These are phyloP conservation scores for Neomonachus schauinslandi DNA, from an alignment of 2,113 vertebrate species.

Conservation along the genomic window DNA sequence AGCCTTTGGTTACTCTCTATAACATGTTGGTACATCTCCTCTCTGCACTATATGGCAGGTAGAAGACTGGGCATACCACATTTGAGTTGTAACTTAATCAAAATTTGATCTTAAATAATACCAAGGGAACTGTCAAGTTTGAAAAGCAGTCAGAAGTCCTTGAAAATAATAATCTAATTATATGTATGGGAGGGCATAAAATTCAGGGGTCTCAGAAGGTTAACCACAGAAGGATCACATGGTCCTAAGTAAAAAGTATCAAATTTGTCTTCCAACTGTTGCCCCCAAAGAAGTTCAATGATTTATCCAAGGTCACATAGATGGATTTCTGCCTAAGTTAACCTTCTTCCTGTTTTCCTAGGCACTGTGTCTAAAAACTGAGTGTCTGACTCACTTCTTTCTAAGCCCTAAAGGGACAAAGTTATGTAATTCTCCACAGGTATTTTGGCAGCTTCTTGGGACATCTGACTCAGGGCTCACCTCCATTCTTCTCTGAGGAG, in stretches of 20 bases:
- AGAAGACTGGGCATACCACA: background rate
- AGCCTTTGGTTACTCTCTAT: background rate
- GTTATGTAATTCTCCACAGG: conserved; percentile 66
- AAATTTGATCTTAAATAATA: conserved; percentile 29
- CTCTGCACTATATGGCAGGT: background rate
- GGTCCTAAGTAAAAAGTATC: background rate
- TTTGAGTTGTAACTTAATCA: conserved; percentile 51
- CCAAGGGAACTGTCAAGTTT: conserved; percentile 5
- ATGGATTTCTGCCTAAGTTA: conserved; percentile 61
- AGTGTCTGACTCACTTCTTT: conserved; percentile 47
- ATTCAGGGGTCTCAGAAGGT: background rate
- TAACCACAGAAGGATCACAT: background rate
- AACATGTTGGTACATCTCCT: background rate
- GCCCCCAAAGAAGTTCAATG: conserved; percentile 30
- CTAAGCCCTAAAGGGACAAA: conserved; percentile 43
- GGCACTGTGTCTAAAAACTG: conserved; percentile 57
- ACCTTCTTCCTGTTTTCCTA: conserved; percentile 70
- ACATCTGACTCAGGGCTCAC: conserved; percentile 60
- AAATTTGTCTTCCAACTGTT: conserved; percentile 32
- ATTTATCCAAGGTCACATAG: conserved; percentile 71
- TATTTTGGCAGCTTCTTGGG: conserved; percentile 58
- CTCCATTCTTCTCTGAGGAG: conserved; percentile 27
- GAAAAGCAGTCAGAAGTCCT: background rate
- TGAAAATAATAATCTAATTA: conserved; percentile 30
- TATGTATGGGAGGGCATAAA: background rate